Conservation (phyloP, 2,113 vertebrate species). For the Terrapene triunguis region DNA sequence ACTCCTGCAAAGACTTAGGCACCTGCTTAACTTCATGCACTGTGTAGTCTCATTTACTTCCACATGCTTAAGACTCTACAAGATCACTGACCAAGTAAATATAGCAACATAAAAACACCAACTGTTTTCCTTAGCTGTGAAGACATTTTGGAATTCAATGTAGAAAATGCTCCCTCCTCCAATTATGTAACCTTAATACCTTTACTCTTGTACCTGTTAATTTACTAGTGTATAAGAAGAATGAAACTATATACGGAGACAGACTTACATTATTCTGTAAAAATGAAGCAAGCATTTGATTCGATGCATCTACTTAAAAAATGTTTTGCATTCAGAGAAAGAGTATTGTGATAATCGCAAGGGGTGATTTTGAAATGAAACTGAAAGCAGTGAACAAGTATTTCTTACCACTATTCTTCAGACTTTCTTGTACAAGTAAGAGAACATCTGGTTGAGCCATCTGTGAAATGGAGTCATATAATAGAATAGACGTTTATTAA, state of each 20-base stretch:
- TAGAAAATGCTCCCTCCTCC: not conserved
- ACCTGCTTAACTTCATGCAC: too few relatives aligned
- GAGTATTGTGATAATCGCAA: not conserved
- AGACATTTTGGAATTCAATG: not conserved
- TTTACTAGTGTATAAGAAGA: not conserved
- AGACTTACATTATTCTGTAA: not conserved
- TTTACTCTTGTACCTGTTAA: not conserved
- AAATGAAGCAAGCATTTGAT: fast-evolving
- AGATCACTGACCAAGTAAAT: not conserved
- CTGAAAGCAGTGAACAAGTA: not conserved
- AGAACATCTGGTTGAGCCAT: constrained; percentile 96
- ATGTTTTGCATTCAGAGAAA: not conserved
- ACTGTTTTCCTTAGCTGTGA: not conserved
- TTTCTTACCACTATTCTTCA: constrained; percentile 90
- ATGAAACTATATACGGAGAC: not conserved
- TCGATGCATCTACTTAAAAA: not conserved
- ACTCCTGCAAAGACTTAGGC: too few relatives aligned
- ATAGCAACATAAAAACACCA: not conserved
- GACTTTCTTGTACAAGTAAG: constrained; percentile 90
- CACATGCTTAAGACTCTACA: too few relatives aligned
- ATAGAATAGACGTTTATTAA: not conserved
- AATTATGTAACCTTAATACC: not conserved
- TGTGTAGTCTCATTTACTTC: too few relatives aligned
- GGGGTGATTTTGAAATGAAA: not conserved
- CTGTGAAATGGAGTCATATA: constrained; percentile 82